These are phyloP conservation scores for Chymomyza amoena DNA, from an alignment of 2,888 invertebrate species.

Conservation along the genomic window DNA sequence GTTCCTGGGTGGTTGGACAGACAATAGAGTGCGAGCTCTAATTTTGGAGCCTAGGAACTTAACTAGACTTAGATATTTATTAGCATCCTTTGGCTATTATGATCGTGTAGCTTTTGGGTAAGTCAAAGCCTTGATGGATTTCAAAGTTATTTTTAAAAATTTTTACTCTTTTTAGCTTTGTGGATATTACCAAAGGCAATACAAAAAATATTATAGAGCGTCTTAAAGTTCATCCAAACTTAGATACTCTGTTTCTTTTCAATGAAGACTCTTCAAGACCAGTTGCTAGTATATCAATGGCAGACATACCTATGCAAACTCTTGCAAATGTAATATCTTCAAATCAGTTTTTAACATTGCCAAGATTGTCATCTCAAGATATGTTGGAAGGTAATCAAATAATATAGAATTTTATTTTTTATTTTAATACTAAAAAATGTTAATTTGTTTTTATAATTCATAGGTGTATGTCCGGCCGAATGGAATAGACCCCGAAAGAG, in stretches of 20 bases:
- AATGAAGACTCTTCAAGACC: slow-evolving; percentile 91
- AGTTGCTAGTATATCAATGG: slow-evolving; percentile 92
- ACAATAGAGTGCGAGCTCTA: slow-evolving; percentile 93
- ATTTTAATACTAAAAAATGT: background rate
- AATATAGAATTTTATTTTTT: slow-evolving; percentile 2
- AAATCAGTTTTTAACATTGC: slow-evolving; percentile 92
- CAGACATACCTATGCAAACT: slow-evolving; percentile 92
- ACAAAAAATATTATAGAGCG: slow-evolving; percentile 83
- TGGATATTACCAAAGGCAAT: slow-evolving; percentile 82
- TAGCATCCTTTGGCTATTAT: slow-evolving; percentile 92
- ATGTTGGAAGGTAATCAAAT: slow-evolving; percentile 75
- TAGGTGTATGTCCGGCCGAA: slow-evolving; percentile 90
- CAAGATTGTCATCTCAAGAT: slow-evolving; percentile 94
- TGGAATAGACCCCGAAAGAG: slow-evolving; percentile 88
- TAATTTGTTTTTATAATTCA: slow-evolving; percentile 11
- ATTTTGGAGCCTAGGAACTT: slow-evolving; percentile 89
- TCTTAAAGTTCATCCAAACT: slow-evolving; percentile 86
- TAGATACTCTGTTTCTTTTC: slow-evolving; percentile 91
- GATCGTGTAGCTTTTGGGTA: slow-evolving; percentile 93
- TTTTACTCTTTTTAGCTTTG: slow-evolving; percentile 81
- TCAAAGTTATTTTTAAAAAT: slow-evolving; percentile 1
- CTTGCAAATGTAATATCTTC: slow-evolving; percentile 92
- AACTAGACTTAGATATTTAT: slow-evolving; percentile 90
- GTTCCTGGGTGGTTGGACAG: slow-evolving; percentile 93
- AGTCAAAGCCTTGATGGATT: slow-evolving; percentile 25